Evolutionary conservation across 2,888 invertebrate species (phyloP), one percentile per base, ranked within the genome.

Genomic region (Leptinotarsa rubiginosa): DNA sequence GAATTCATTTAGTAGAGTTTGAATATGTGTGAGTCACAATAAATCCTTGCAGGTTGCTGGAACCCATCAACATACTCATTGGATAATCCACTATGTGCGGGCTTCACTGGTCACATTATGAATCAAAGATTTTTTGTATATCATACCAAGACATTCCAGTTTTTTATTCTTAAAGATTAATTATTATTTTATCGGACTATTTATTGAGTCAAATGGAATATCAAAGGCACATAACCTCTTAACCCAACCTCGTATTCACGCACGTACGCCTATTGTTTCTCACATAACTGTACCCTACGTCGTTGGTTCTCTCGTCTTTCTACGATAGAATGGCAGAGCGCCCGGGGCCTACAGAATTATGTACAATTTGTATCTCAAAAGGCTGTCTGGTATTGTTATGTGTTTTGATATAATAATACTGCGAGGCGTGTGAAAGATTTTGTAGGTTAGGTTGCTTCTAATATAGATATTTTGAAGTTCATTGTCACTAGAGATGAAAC

Each of bases 381-480:
- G 49, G 50, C 62, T 62, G 62, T n/a, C 25, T 31, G 25, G 54
- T 25, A 67, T 52, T 67, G 67, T 67, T 54, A 52, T 67, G 67
- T 20, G 54, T 31, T 54, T 16, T 67, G 20, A 49, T 50, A 31
- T 67, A 67, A 67, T 67, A 50, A 50, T 67, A 67, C 67, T n/a
- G 22, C 50, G 16, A 49, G 67, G 67, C 67, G 67, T 67, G 67
- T 67, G 67, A 67, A 67, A 50, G 15, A 67, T 67, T 67, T 67
- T 49, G 22, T 67, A 49, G 67, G 67, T 67, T 47, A 50, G 20
- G 50, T 67, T 54, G 4, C 12, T 16, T 18, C 18, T 67, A 18
- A 22, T 41, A 66, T 66, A 22, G 66, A 66, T 41, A 47, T 66
- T 47, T 50, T 41, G 4, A 50, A 64, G 31, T 64, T 41, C 18